These are phyloP conservation scores for Microcaecilia unicolor DNA, from an alignment of 2,797 vertebrate species.

Conservation along the genomic window DNA sequence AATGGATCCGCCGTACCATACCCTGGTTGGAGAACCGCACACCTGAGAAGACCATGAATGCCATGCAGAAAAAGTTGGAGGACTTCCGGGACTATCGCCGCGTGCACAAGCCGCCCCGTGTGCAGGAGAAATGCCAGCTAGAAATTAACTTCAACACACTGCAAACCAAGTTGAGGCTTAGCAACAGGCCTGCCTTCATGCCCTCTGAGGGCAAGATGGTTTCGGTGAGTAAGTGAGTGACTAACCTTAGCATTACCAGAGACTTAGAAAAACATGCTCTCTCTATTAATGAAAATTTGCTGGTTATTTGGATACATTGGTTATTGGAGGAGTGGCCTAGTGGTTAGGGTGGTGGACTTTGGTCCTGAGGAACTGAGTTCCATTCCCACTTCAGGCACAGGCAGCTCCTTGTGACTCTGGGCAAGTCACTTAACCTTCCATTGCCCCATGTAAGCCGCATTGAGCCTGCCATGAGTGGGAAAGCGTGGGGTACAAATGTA, in stretches of 20 bases:
- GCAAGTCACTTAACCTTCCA: too few species aligned
- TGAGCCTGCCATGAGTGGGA: too few species aligned
- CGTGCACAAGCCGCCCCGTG: conserved; percentile 78
- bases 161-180: conserved; percentile 74
- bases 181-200: conserved; percentile 87
- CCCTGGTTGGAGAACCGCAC: conserved; percentile 84
- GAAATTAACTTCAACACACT: conserved; percentile 75
- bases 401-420: too few species aligned
- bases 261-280: too few species aligned
- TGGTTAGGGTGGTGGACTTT: too few species aligned
- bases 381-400: too few species aligned
- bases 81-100: conserved; percentile 84
- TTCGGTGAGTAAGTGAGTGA: conserved; percentile 74
- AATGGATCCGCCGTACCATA: conserved; percentile 82
- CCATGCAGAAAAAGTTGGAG: conserved; percentile 86
- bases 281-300: too few species aligned
- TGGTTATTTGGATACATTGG: too few species aligned
- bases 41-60: conserved; percentile 72
- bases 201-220: conserved; percentile 89
- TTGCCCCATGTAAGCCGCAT: too few species aligned
- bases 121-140: conserved; percentile 73
- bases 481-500: too few species aligned
- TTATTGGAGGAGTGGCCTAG: too few species aligned
- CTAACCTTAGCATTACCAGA: background rate
- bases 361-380: too few species aligned